Percentiles rank a stretch among this genome's conserved stretches.
Conservation (phyloP, 2,888 invertebrate species). For the Athetis lepigone region DNA sequence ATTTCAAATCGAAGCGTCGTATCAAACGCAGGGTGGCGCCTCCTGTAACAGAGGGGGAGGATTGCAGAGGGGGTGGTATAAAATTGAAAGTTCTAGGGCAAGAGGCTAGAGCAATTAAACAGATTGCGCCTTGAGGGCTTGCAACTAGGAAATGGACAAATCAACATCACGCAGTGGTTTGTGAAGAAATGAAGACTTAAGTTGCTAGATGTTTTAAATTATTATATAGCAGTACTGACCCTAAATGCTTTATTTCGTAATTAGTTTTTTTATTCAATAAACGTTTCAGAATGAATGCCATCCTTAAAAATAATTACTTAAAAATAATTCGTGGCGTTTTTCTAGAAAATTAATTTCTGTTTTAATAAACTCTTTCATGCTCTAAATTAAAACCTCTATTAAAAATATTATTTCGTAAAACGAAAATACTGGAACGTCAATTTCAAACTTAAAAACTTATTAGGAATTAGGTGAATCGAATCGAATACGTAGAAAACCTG, state of each 20-base stretch:
- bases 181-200: background rate
- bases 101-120: conserved; percentile 69
- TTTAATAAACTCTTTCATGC: conserved; percentile 6
- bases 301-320: background rate
- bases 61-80: conserved; percentile 53
- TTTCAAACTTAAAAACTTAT: conserved; percentile 46
- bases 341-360: background rate
- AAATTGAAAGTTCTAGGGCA: conserved; percentile 75
- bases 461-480: conserved; percentile 47
- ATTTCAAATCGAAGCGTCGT: conserved; percentile 62
- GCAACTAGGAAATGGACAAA: conserved; percentile 69
- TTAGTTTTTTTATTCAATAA: background rate
- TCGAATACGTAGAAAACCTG: conserved; percentile 67
- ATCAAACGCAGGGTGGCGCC: conserved; percentile 61
- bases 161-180: conserved; percentile 11
- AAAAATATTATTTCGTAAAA: conserved; percentile 17
- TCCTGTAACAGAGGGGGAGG: conserved; percentile 62
- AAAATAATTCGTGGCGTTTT: conserved; percentile 7
- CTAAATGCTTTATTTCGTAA: background rate
- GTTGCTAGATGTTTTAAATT: background rate
- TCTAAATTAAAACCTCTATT: background rate
- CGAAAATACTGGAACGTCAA: conserved; percentile 22
- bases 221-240: background rate
- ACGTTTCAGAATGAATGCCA: background rate
- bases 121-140: conserved; percentile 63